Evolutionary conservation across 2,113 vertebrate genomes (phyloP), one percentile per base, ranked within the genome.

Genomic region (Dasyurus viverrinus): DNA sequence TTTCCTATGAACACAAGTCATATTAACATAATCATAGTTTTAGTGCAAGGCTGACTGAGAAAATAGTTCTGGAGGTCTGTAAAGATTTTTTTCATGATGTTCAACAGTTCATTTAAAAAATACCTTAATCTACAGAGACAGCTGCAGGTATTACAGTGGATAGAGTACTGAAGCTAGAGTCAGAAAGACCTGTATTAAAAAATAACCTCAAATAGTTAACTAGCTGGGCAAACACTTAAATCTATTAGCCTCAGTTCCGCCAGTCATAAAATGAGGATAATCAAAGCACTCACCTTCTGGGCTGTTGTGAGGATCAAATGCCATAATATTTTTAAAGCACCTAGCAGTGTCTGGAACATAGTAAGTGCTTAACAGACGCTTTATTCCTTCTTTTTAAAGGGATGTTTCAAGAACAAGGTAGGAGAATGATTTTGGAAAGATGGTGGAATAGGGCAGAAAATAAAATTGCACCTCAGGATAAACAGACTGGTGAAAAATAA

Each of bases 11-110:
- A 26, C 93, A 22, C 91, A 89, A 93, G 46, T 24, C 92, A 54
- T n/a, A 94, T 94, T 90, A 92, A 92, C 30, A 76, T 93, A 90
- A 90, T 53, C 94, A 93, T 50, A 89, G 53, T 93, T 92, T 95
- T 92, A 95, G n/a, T 94, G 60, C 60, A 76, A 76, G 6, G 19
- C 53, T 1, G 16, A 11, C 22, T 0, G 93, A 94, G 46, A 92
- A 54, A 30, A 24, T 1, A 22, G 4, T 76, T 60, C 92, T 68
- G 57, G 24, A 93, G 94, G 94, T 30, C 94, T 95, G 76, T n/a
- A 1, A 95, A 89, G 53, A 94, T 3, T 89, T 47, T 68, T 89
- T 93, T 91, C 89, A 68, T 92, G 48, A 14, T 30, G 2, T 93
- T 93, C 54, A 93, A 27, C 91, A 25, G 50, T 90, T 95, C 53